phyloP scores from a whole-genome alignment of 2,113 vertebrate species.

The Condylura cristata region DNA sequence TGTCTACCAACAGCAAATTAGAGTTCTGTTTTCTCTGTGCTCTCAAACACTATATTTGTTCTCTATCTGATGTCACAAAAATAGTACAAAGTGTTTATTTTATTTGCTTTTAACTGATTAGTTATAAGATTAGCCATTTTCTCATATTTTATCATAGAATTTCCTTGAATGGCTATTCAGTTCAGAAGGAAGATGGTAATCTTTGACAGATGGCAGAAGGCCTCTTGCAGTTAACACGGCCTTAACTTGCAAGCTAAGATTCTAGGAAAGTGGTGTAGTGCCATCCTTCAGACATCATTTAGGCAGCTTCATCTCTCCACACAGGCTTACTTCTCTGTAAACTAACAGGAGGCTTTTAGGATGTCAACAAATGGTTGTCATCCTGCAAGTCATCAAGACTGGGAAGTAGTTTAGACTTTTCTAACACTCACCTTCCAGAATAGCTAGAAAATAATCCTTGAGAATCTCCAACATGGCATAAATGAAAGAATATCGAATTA shows the following conservation, averaged over 20 bases:
- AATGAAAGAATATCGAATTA: neutral
- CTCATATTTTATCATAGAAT: neutral
- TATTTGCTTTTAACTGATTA: neutral
- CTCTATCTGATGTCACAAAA: neutral
- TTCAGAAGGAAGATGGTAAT: neutral
- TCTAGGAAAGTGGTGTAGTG: neutral
- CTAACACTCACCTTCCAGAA: neutral
- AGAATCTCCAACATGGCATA: neutral
- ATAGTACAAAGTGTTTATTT: neutral
- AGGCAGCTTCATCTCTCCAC: neutral
- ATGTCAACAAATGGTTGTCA: neutral
- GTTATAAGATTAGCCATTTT: neutral
- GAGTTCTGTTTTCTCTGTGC: neutral
- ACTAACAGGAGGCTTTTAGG: neutral
- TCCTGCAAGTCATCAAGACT: neutral
- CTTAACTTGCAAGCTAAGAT: neutral
- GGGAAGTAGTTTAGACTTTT: neutral
- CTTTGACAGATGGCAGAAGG: neutral
- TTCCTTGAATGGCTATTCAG: neutral
- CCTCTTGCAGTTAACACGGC: neutral
- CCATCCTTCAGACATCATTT: neutral
- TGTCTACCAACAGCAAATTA: neutral
- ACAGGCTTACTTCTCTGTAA: neutral
- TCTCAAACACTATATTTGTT: neutral
- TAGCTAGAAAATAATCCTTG: neutral